phyloP scores from a whole-genome alignment of 2,113 vertebrate genomes.

The Hypanus sabinus region DNA sequence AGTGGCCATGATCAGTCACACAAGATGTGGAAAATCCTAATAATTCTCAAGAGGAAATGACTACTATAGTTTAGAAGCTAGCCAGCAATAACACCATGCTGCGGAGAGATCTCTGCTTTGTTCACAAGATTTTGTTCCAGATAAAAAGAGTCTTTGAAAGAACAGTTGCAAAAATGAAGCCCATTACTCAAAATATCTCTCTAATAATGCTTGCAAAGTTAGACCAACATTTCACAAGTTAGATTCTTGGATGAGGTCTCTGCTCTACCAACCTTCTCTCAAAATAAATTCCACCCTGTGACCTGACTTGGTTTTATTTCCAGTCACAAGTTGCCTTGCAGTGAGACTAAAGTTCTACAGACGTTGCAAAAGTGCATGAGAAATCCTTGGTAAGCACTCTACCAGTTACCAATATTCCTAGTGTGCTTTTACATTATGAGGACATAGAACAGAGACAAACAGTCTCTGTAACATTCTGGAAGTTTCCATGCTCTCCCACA shows the following conservation, averaged over 20 bases:
- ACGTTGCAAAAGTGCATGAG: not conserved
- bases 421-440: not conserved
- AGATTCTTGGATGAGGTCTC: not conserved
- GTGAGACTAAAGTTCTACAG: not conserved
- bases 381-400: not conserved
- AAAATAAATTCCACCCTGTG: constrained; percentile 2
- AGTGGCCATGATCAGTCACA: not conserved
- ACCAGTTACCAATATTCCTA: not conserved
- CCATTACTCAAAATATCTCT: not conserved
- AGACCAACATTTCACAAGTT: not conserved
- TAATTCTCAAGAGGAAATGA: constrained; percentile 23
- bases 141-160: not conserved
- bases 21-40: constrained; percentile 33
- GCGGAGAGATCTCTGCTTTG: not conserved
- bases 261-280: not conserved
- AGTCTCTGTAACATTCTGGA: not conserved
- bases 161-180: not conserved
- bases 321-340: not conserved
- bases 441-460: not conserved
- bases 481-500: not conserved
- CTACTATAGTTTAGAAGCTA: constrained; percentile 12
- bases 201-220: not conserved
- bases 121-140: not conserved
- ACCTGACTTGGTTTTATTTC: not conserved
- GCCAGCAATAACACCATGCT: not conserved